Evolutionary conservation across 1,140 invertebrate genomes (phyloP), one percentile per base, ranked within the genome.

Genomic region (Heliconius hewitsoni): DNA sequence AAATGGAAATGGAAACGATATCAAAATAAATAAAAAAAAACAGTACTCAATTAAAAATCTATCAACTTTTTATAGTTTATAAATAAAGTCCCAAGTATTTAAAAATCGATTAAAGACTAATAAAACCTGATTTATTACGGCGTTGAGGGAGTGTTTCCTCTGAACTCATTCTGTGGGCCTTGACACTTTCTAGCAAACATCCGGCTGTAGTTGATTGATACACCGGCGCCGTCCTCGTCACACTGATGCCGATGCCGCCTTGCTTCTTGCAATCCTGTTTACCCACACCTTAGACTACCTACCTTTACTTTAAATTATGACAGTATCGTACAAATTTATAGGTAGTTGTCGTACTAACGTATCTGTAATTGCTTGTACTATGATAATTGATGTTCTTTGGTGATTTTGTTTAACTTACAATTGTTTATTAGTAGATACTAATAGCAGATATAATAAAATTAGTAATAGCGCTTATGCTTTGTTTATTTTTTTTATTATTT

Each of bases 131-230:
- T 66, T 66, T 66, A 66, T 16, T 66, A 30, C 4, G 23, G 23
- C 23, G 23, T 66, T 27, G 60, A 27, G 1, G 3, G 13, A 66
- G 60, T 30, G 4, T 66, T 66, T 66, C 60, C 60, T 27, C 60
- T 30, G 60, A 16, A 66, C 60, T 30, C 60, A n/a, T 66, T 23
- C 60, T 66, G 1, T 42, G 13, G 30, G 13, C 30, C 50, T 50
- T 18, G 72, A 79, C 60, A 74, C 77, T 79, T 79, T 76, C 74
- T 79, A 42, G 18, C 2, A 30, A 30, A 60, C 60, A 74, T 79
- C 77, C 77, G 77, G 73, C 2, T 37, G 52, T 78, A n/a, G 34
- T 46, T 50, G 72, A 52, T 55, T 66, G 60, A 66, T 66, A 27
- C 60, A 66, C 60, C 60, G 52, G 77, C 77, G 37, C 55, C 55